Conservation (phyloP, 2,888 invertebrate genomes). For the Calameuta idolon region DNA sequence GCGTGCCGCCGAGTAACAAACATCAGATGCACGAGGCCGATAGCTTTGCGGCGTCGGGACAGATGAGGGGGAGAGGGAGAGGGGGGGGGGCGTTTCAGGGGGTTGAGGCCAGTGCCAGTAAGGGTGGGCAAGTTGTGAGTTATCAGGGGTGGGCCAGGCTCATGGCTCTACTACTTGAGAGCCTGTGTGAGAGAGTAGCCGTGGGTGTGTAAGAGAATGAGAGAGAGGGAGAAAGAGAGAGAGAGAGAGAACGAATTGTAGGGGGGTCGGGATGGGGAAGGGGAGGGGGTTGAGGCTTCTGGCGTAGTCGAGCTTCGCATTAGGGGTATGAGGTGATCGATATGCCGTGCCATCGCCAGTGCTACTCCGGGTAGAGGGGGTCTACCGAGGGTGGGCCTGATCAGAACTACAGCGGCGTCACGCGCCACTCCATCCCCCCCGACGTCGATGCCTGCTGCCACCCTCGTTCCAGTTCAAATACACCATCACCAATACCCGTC, state of each 20-base stretch:
- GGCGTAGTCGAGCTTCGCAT: slow-evolving; percentile 21
- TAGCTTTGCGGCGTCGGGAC: slow-evolving; percentile 20
- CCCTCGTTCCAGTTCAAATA: slow-evolving; percentile 30
- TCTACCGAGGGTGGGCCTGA: slow-evolving; percentile 8
- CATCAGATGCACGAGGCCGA: slow-evolving; percentile 27
- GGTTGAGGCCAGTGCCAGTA: slow-evolving; percentile 20
- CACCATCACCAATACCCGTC: slow-evolving; percentile 9
- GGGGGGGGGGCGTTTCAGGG: slow-evolving; percentile 15
- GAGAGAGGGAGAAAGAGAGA: too few relatives aligned
- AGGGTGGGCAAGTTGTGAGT: slow-evolving; percentile 35
- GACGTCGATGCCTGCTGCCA: slow-evolving; percentile 30
- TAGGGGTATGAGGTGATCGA: slow-evolving; percentile 34
- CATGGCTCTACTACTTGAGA: slow-evolving; percentile 26
- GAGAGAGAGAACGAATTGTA: not conserved
- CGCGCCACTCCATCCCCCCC: slow-evolving; percentile 28
- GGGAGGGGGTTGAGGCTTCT: slow-evolving; percentile 22
- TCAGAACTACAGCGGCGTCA: slow-evolving; percentile 25
- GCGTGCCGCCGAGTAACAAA: slow-evolving; percentile 33
- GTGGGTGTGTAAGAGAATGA: not conserved
- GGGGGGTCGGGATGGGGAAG: not conserved
- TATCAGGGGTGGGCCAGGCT: slow-evolving; percentile 36
- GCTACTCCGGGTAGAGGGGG: slow-evolving; percentile 18
- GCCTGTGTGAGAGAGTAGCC: not conserved
- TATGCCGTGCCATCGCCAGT: slow-evolving; percentile 36
- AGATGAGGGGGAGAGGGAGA: slow-evolving; percentile 5